Evolutionary conservation across 2,797 vertebrate genomes (phyloP), one percentile per base, ranked within the genome.

Genomic region (Dallia pectoralis): DNA sequence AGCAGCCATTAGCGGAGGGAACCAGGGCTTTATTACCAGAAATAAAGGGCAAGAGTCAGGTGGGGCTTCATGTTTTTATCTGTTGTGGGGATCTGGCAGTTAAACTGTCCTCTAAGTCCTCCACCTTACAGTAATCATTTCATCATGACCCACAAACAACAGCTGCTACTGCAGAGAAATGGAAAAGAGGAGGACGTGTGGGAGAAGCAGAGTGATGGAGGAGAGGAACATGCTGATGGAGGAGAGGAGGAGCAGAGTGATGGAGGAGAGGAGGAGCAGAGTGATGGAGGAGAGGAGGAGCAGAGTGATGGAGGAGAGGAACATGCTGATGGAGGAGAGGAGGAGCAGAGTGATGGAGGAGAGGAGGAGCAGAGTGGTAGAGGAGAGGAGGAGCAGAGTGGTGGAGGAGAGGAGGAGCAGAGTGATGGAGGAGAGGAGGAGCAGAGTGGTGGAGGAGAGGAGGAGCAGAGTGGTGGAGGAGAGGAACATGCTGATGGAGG

Each of bases 81-180:
- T 25, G 16, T 27, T 48, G 65, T 62, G 69, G 33, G 30, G 51
- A 75, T 64, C 65, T 74, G 75, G 81, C 78, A 76, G 73, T 51
- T 80, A 48, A 69, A 76, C 79, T 81, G 63, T 67, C 79, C 51
- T 71, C 48, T 16, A 14, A 64, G 73, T 65, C 65, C 67, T 59
- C 81, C 36, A 77, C 79, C 85, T 86, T 85, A 87, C n/a, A n/a
- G n/a, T n/a, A n/a, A n/a, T n/a, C n/a, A n/a, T n/a, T n/a, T n/a
- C n/a, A 88, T 89, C 85, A 84, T 82, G 83, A 81, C 78, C 81
- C 77, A 66, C 66, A 84, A 56, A 84, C n/a, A 89, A 86, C 86
- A 83, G 85, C 85, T 82, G 85, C 86, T 72, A 76, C 71, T 18
- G 53, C 53, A 77, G 84, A 80, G 81, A 75, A 61, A 85, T 53